A percentile compares a stretch with the other conserved stretches of the same genome.
phyloP scores from a whole-genome alignment of 1,140 invertebrate species.

The Aphidius gifuensis region DNA sequence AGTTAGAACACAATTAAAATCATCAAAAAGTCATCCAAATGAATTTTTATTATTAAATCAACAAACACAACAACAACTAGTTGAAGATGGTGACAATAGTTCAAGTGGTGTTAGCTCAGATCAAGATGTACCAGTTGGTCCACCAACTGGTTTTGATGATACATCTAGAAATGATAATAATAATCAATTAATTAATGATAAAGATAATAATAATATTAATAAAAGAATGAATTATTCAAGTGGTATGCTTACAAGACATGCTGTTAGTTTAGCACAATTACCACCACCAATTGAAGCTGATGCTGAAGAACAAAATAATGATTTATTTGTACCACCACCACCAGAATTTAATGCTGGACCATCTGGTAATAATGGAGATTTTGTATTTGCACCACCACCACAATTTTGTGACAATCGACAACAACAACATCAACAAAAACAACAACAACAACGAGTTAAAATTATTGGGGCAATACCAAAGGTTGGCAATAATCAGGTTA shows the following conservation, averaged over 20 bases:
- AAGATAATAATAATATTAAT: slow-evolving; percentile 38
- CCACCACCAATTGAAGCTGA: slow-evolving; percentile 79
- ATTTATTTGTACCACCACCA: slow-evolving; percentile 73
- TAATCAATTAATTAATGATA: slow-evolving; percentile 42
- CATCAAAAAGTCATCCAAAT: slow-evolving; percentile 80
- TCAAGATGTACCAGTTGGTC: slow-evolving; percentile 64
- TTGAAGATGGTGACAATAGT: slow-evolving; percentile 82
- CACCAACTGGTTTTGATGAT: slow-evolving; percentile 52
- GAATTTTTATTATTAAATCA: slow-evolving; percentile 63
- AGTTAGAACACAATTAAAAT: slow-evolving; percentile 77
- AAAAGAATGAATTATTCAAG: slow-evolving; percentile 47
- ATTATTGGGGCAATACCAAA: slow-evolving; percentile 80
- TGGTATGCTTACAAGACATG: slow-evolving; percentile 62
- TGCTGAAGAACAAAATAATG: slow-evolving; percentile 63
- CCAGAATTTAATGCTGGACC: slow-evolving; percentile 67
- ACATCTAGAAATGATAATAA: slow-evolving; percentile 41
- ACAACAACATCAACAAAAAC: slow-evolving; percentile 16
- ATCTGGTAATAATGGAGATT: slow-evolving; percentile 50
- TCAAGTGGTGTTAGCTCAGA: slow-evolving; percentile 84
- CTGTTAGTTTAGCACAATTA: slow-evolving; percentile 74
- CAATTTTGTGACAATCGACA: slow-evolving; percentile 64
- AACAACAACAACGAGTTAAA: slow-evolving; percentile 61
- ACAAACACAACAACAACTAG: slow-evolving; percentile 48
- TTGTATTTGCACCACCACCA: slow-evolving; percentile 66
- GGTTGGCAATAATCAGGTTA: slow-evolving; percentile 46